Evolutionary conservation across 2,113 vertebrate species (phyloP).

Genomic region (Etheostoma cragini): DNA sequence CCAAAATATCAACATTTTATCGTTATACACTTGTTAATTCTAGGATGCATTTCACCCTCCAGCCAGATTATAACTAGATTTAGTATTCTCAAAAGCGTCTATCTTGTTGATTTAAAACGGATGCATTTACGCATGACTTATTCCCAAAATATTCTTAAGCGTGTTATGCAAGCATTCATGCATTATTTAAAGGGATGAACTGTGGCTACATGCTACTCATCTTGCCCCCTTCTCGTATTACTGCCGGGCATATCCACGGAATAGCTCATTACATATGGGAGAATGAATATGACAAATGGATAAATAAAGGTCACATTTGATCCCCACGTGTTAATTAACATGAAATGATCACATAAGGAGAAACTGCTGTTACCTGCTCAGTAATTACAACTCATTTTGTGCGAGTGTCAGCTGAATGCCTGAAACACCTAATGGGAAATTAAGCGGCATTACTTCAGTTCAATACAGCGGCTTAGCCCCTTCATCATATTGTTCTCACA

Average conservation of each 20-base stretch:
- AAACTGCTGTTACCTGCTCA: conserved; percentile 40
- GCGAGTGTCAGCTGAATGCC: conserved; percentile 17
- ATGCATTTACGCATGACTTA: neutral
- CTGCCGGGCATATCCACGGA: neutral
- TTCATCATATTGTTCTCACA: conserved; percentile 47
- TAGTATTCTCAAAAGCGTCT: neutral
- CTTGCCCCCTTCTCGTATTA: neutral
- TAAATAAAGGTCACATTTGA: conserved; percentile 41
- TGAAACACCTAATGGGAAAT: conserved; percentile 48
- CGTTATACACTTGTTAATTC: no score
- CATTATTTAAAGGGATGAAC: conserved; percentile 2
- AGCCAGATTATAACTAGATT: neutral
- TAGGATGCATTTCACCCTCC: no score
- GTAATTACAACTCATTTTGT: conserved; percentile 50
- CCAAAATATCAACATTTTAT: conserved; percentile 2
- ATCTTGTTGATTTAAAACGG: neutral
- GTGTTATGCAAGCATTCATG: neutral
- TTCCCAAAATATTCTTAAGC: neutral
- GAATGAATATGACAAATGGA: conserved; percentile 38
- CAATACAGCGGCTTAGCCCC: conserved; percentile 40
- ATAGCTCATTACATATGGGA: neutral
- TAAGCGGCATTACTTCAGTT: conserved; percentile 41
- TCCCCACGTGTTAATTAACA: conserved; percentile 48
- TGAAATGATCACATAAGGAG: conserved; percentile 26
- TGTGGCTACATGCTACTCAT: neutral